A percentile compares a stretch with the other conserved stretches of the same genome.
phyloP scores from a whole-genome alignment of 2,888 invertebrate genomes.

The Scrobipalpa costella region DNA sequence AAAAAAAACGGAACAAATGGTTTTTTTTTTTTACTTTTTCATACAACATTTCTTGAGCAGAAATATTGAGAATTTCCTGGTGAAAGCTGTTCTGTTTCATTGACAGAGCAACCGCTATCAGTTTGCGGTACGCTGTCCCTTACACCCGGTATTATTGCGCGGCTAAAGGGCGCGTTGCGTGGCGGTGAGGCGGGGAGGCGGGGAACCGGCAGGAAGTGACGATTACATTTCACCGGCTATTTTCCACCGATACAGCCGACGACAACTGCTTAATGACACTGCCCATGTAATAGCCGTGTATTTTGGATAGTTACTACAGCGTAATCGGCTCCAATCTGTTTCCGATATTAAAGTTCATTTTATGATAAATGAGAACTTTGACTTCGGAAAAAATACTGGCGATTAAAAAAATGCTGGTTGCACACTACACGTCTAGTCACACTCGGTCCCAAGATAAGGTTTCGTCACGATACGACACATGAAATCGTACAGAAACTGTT shows the following conservation, averaged over 20 bases:
- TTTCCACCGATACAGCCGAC: slow-evolving; percentile 51
- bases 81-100: background rate
- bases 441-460: too few relatives aligned
- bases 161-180: background rate
- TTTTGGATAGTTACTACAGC: slow-evolving; percentile 4
- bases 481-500: too few relatives aligned
- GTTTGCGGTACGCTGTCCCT: too few relatives aligned
- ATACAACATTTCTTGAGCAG: background rate
- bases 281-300: slow-evolving; percentile 22
- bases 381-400: background rate
- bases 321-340: slow-evolving; percentile 18
- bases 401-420: too few relatives aligned
- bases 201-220: slow-evolving; percentile 59
- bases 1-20: background rate
- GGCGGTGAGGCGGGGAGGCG: slow-evolving; percentile 3
- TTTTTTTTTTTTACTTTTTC: background rate
- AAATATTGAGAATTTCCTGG: too few relatives aligned
- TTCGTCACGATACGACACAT: too few relatives aligned
- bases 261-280: slow-evolving; percentile 39
- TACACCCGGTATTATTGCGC: background rate
- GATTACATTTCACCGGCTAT: slow-evolving; percentile 54
- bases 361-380: background rate
- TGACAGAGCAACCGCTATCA: background rate
- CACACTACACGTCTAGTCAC: too few relatives aligned
- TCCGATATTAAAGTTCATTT: background rate